Percentiles rank a stretch among this genome's conserved stretches.
phyloP scores from a whole-genome alignment of 1,140 invertebrate genomes.

The Drosophila kohkoa region DNA sequence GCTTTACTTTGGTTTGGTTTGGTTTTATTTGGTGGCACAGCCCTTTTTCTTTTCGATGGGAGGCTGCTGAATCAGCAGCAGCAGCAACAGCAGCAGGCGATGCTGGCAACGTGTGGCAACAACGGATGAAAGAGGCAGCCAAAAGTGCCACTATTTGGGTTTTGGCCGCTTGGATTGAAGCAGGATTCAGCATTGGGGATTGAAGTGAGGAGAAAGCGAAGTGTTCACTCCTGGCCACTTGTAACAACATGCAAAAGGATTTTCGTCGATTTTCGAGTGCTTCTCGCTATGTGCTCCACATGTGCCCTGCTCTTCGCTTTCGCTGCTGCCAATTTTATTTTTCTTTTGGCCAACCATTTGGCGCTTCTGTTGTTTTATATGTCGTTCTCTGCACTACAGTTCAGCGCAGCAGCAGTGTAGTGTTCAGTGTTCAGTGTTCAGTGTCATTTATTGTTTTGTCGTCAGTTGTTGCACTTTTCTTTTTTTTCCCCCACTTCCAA shows the following conservation, averaged over 20 bases:
- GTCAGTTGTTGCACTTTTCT: conserved; percentile 71
- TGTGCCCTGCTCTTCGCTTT: conserved; percentile 38
- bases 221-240: conserved; percentile 55
- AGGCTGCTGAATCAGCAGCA: conserved; percentile 61
- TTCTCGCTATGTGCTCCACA: conserved; percentile 56
- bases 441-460: conserved; percentile 77
- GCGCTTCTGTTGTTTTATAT: conserved; percentile 69
- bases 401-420: conserved; percentile 45
- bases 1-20: background rate
- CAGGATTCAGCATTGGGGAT: background rate
- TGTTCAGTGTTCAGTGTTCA: conserved; percentile 58
- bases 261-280: conserved; percentile 79
- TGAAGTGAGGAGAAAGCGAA: background rate
- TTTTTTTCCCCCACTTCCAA: conserved; percentile 18
- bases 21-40: conserved; percentile 5
- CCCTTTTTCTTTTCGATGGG: conserved; percentile 7
- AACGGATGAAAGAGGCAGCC: conserved; percentile 46
- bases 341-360: conserved; percentile 64
- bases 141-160: conserved; percentile 61
- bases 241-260: conserved; percentile 80
- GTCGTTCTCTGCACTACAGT: conserved; percentile 39
- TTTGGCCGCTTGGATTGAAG: conserved; percentile 45
- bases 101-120: conserved; percentile 33
- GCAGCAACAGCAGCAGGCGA: conserved; percentile 2
- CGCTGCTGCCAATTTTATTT: conserved; percentile 23